Conservation (phyloP, 2,797 vertebrate genomes). For the Pseudopleuronectes americanus region DNA sequence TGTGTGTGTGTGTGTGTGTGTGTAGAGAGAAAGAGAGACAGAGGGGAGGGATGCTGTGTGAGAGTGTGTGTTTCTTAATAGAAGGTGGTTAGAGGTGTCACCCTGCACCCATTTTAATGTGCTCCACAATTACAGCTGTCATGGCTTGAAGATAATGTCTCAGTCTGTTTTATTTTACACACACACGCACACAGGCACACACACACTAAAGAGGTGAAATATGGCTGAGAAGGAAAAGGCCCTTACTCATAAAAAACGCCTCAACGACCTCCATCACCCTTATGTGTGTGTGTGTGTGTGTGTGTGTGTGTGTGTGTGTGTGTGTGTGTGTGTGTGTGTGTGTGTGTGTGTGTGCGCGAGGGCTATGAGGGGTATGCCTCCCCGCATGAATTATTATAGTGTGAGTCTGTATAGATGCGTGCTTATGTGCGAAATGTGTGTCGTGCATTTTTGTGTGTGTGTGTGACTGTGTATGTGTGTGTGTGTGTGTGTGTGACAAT, state of each 20-base stretch:
- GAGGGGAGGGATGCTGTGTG: conserved; percentile 46
- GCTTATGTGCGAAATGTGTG: conserved; percentile 36
- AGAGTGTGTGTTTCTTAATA: conserved; percentile 77
- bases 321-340: conserved; percentile 3
- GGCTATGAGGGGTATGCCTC: conserved; percentile 35
- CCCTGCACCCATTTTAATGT: conserved; percentile 86
- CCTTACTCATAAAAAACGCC: conserved; percentile 86
- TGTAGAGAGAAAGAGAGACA: conserved; percentile 17
- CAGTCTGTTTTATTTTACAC: conserved; percentile 28
- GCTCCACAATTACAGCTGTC: conserved; percentile 88
- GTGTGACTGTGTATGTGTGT: conserved; percentile 71
- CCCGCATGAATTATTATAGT: conserved; percentile 66
- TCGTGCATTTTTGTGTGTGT: conserved; percentile 25
- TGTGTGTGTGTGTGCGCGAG: conserved; percentile 15
- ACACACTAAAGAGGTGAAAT: conserved; percentile 73
- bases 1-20: conserved; percentile 18
- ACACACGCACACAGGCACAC: conserved; percentile 9
- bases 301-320: conserved; percentile 16
- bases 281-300: conserved; percentile 18
- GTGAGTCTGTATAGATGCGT: conserved; percentile 48
- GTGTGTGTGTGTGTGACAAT: conserved; percentile 88
- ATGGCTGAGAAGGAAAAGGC: conserved; percentile 73
- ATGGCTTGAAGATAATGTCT: conserved; percentile 81
- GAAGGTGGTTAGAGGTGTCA: conserved; percentile 84
- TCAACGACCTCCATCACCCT: conserved; percentile 77